Base-by-base conservation (phyloP, 2,888 invertebrate genomes). In the Habroteleia sp. region DNA sequence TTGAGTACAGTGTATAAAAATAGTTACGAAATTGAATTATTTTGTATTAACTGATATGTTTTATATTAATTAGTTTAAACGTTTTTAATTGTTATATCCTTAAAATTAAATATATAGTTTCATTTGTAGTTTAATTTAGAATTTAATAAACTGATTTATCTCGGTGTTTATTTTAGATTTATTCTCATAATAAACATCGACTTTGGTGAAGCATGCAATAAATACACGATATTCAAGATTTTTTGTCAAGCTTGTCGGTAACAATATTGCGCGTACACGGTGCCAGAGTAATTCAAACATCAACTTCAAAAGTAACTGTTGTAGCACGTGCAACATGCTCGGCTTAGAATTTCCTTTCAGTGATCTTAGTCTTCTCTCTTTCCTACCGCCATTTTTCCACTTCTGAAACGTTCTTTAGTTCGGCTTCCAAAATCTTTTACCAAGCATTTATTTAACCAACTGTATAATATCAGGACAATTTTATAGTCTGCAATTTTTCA, bases 221-320 rank as follows among this genome's bases (percentile, higher is more conserved):
- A 71, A 71, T 62, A 71, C 44, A 52, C 60, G 42, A 16, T 17
- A 16, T 16, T 52, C 37, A 11, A 46, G 35, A 33, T 39, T 71
- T 71, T 62, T 71, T 69, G 62, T 62, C 39, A 69, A 44, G 39
- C 10, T 71, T 35, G 39, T 27, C 41, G 54, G 48, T 48, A 63
- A 71, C 71, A 63, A 63, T 62, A 63, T 71, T 60, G 71, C 71
- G 39, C 48, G 13, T 39, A 46, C 52, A 62, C 52, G 39, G 46
- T 10, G 29, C 39, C 39, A 11, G 56, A 62, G 71, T 71, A 71
- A 71, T 71, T 71, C 71, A 63, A 71, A 79, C 81, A 81, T 82
- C 83, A 82, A 81, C 79, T 81, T 81, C 80, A 82, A 82, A 82
- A 82, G 78, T 82, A 82, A 83, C 81, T 80, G 79, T 77, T 77